Percentiles rank a stretch among this genome's conserved stretches.
Evolutionary conservation across 2,113 vertebrate species (phyloP).

Genomic region (Piaya cayana): DNA sequence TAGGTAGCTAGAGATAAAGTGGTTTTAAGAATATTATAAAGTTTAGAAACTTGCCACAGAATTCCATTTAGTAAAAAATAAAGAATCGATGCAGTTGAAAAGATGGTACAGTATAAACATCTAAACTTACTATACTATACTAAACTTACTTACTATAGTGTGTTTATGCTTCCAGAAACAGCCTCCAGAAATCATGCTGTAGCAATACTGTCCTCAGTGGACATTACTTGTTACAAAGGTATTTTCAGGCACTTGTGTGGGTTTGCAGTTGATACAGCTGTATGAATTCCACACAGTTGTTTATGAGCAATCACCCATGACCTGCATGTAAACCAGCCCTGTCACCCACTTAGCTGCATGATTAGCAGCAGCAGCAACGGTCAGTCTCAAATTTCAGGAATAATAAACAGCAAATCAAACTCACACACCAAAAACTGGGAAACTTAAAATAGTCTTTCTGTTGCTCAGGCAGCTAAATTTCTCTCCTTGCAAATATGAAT

Average conservation of each 20-base stretch:
- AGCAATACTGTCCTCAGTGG: not conserved
- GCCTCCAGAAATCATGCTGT: not conserved
- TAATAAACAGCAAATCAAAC: slow-evolving; percentile 1
- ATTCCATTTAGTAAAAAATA: not conserved
- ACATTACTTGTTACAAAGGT: not conserved
- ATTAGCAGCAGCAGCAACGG: not conserved
- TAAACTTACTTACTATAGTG: too few relatives aligned
- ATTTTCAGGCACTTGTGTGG: not conserved
- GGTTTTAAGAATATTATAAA: not conserved
- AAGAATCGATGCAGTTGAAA: not conserved
- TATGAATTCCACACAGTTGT: not conserved
- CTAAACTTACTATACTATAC: not conserved
- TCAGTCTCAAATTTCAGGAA: not conserved
- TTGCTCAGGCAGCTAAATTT: slow-evolving; percentile 44
- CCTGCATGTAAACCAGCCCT: not conserved
- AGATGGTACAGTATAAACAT: not conserved
- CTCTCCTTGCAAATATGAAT: slow-evolving; percentile 37
- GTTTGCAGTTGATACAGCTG: not conserved
- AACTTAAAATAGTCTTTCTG: slow-evolving; percentile 43
- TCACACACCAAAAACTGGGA: slow-evolving; percentile 29
- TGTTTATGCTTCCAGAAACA: not conserved
- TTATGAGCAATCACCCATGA: not conserved
- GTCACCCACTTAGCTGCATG: not conserved
- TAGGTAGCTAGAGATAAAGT: not conserved
- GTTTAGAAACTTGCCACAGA: not conserved